These are phyloP conservation scores for Pipra filicauda DNA, from an alignment of 2,113 vertebrate species.

Conservation along the genomic window DNA sequence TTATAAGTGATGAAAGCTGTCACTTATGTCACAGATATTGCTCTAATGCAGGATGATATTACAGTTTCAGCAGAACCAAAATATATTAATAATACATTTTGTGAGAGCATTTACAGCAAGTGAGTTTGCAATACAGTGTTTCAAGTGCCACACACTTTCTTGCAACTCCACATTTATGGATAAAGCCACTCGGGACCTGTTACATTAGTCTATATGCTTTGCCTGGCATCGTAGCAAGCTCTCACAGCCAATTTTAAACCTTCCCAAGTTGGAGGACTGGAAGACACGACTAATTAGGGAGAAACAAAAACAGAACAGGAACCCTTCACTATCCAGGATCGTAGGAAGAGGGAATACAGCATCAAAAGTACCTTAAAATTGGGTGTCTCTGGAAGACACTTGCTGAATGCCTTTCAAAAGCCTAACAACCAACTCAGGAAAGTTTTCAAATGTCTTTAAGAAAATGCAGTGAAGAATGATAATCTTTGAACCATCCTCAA, in stretches of 20 bases:
- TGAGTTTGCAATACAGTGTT: background rate
- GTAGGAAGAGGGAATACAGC: background rate
- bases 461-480: background rate
- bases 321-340: background rate
- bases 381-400: background rate
- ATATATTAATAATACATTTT: constrained; percentile 39
- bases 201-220: background rate
- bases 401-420: background rate
- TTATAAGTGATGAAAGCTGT: constrained; percentile 70
- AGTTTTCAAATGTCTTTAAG: background rate
- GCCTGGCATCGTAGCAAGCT: background rate
- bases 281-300: background rate
- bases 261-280: background rate
- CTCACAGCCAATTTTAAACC: background rate
- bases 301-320: background rate
- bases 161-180: background rate
- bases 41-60: constrained; percentile 59
- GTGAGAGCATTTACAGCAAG: constrained; percentile 9
- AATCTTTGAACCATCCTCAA: background rate
- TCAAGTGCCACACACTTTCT: background rate
- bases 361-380: background rate
- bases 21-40: constrained; percentile 67
- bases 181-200: background rate
- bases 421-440: background rate
- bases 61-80: constrained; percentile 36